A percentile compares a stretch with the other conserved stretches of the same genome.
Conservation (phyloP, 2,888 invertebrate species). For the Yponomeuta malinellus region DNA sequence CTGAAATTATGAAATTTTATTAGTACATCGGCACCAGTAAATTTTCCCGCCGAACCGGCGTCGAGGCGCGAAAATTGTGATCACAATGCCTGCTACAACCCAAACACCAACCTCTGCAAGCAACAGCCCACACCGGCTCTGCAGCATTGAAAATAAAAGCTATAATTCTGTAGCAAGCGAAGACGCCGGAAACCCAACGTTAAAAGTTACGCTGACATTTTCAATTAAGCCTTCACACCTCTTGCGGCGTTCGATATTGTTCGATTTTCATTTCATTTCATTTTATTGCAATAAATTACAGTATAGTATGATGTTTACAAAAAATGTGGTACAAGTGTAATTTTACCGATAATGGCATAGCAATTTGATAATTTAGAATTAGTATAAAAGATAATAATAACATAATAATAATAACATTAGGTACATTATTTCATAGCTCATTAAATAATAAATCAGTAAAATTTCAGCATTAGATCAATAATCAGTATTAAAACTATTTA, state of each 20-base stretch:
- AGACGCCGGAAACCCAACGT: background rate
- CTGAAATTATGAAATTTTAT: constrained; percentile 8
- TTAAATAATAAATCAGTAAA: too few species aligned
- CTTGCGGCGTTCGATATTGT: background rate
- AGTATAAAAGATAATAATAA: too few species aligned
- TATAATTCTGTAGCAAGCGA: background rate
- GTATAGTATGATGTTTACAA: too few species aligned
- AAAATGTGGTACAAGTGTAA: too few species aligned
- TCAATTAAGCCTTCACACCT: constrained; percentile 15
- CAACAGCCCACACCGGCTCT: background rate
- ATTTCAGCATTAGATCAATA: too few species aligned
- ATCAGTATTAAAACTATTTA: too few species aligned
- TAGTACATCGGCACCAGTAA: constrained; percentile 23
- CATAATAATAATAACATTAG: too few species aligned
- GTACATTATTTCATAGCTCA: too few species aligned
- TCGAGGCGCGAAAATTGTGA: constrained; percentile 24
- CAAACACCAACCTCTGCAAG: background rate
- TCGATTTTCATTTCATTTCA: too few species aligned
- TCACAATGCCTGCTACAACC: background rate
- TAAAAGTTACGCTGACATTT: constrained; percentile 17
- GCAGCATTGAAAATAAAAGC: background rate
- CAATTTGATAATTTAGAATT: too few species aligned
- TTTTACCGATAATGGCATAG: too few species aligned
- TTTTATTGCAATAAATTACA: too few species aligned
- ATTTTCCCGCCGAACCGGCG: constrained; percentile 31